phyloP scores from a whole-genome alignment of 2,888 invertebrate species.

The Pachymerium ferrugineum region DNA sequence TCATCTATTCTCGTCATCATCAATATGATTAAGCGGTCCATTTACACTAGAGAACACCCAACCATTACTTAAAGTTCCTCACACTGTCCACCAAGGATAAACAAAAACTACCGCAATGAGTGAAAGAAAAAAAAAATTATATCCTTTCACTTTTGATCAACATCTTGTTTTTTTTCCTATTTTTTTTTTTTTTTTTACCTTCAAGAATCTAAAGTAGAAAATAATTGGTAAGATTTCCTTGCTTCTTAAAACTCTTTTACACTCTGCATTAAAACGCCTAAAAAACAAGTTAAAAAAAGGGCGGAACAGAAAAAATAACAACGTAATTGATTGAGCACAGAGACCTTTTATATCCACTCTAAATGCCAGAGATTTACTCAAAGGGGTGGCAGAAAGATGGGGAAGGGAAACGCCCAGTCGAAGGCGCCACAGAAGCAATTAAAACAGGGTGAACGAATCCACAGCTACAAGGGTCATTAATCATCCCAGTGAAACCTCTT shows the following conservation, averaged over 20 bases:
- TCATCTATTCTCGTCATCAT: conserved; percentile 22
- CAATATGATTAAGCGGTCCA: conserved; percentile 6
- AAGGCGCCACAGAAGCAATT: conserved; percentile 21
- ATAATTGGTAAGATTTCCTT: conserved; percentile 15
- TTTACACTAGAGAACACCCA: not conserved
- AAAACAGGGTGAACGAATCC: conserved; percentile 14
- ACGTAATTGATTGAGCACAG: conserved; percentile 11
- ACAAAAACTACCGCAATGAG: not conserved
- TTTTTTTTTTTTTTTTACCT: not conserved
- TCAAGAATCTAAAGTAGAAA: not conserved
- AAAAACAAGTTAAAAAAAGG: not conserved
- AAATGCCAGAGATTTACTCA: conserved; percentile 4
- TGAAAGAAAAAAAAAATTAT: not conserved
- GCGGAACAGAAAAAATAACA: not conserved
- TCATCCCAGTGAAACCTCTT: conserved; percentile 6
- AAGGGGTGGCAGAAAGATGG: not conserved
- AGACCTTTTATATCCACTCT: conserved; percentile 24
- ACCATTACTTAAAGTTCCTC: not conserved
- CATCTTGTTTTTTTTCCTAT: not conserved
- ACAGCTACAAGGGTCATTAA: conserved; percentile 24
- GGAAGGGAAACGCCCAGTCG: conserved; percentile 2
- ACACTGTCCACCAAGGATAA: not conserved
- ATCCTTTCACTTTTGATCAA: not conserved
- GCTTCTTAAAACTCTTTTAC: not conserved
- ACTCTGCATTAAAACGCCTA: not conserved